Evolutionary conservation across 2,113 vertebrate genomes (phyloP), one percentile per base, ranked within the genome.

Genomic region (Mormyrus iriodes): DNA sequence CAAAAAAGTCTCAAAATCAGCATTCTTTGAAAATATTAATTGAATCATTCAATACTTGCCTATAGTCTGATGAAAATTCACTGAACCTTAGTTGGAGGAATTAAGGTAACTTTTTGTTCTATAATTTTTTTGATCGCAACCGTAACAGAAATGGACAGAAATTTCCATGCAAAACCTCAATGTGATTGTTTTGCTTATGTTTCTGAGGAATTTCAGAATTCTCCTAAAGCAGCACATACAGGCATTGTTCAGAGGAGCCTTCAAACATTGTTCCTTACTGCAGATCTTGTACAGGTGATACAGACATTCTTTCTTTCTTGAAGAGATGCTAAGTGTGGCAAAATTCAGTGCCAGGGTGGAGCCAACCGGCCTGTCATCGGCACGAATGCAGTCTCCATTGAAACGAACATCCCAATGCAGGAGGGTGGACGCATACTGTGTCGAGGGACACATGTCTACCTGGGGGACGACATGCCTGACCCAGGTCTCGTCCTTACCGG

Each of bases 311-410:
- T 85, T 49, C 7, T 35, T 89, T 88, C 91, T 92, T 92, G 42
- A 96, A 99, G 98, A 92, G 98, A 99, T 82, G 98, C 98, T 1
- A 98, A 98, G 92, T 99, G 98, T 92, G 98, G 98, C 13, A 99
- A 99, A 93, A 97, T 99, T 93, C 98, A 99, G 95, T 99, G 98
- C 91, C 98, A 99, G 94, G 98, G 98, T 90, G 98, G 98, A 87
- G 98, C 98, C 8, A 99, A 96, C 91, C 96, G 98, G 0, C 98
- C 98, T 0, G 97, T 99, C 51, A 99, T 99, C 21, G 98, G 98
- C 52, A 99, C 98, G 92, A 99, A 99, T 4, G 98, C 98, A 0
- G 98, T 99, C 90, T 99, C 98, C 95, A 99, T 99, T 94, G 98
- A 99, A 94, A 99, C 98, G 2, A 99, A 99, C 65, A 99, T 99